phyloP scores from a whole-genome alignment of 2,113 vertebrate genomes.

The Stigmatopora nigra region DNA sequence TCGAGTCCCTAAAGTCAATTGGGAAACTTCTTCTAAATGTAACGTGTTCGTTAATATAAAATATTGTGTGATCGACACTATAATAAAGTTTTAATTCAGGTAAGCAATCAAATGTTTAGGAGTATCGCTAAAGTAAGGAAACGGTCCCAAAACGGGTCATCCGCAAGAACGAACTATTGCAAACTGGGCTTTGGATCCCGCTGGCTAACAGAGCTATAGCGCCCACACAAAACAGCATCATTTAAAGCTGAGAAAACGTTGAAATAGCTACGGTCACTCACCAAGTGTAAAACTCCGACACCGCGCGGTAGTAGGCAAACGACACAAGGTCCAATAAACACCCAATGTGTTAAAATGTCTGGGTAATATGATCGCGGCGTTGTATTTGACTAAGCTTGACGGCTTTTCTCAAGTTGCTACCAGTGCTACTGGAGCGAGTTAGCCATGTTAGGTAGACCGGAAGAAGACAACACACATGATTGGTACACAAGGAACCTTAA shows the following conservation, averaged over 20 bases:
- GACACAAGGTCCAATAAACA: not conserved
- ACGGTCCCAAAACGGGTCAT: conserved; percentile 38
- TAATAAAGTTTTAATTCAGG: not conserved
- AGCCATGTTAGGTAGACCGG: conserved; percentile 52
- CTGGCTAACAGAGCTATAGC: conserved; percentile 46
- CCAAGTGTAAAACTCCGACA: conserved; percentile 20
- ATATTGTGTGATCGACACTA: not conserved
- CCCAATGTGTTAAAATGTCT: not conserved
- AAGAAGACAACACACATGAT: conserved; percentile 43
- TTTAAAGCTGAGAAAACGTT: conserved; percentile 44
- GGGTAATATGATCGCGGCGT: conserved; percentile 11
- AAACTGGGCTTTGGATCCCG: conserved; percentile 39
- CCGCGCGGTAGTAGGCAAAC: not conserved
- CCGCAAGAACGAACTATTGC: conserved; percentile 51
- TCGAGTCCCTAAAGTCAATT: conserved; percentile 18
- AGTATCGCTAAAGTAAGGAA: conserved; percentile 23
- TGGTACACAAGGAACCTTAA: conserved; percentile 20
- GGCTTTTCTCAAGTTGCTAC: conserved; percentile 53
- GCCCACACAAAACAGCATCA: conserved; percentile 44
- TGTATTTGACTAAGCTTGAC: conserved; percentile 39
- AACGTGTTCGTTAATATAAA: not conserved
- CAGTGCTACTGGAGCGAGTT: conserved; percentile 48
- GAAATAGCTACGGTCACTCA: conserved; percentile 37
- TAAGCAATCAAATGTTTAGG: not conserved
- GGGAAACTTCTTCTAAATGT: not conserved